A percentile compares a stretch with the other conserved stretches of the same genome.
These are phyloP conservation scores for Campoplex nolae DNA, from an alignment of 2,888 invertebrate genomes.

Conservation along the genomic window DNA sequence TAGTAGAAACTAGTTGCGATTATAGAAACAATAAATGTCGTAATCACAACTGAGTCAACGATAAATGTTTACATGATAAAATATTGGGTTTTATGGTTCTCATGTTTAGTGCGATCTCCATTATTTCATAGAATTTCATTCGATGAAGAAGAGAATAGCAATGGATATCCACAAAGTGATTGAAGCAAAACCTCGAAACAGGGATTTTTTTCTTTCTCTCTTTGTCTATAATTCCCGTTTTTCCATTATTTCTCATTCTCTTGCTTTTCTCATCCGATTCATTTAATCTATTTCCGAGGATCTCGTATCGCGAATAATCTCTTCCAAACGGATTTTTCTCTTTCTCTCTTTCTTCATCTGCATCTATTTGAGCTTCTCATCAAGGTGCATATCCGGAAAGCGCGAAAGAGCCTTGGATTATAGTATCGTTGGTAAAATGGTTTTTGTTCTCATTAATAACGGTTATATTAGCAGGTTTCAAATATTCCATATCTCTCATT, in stretches of 20 bases:
- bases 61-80: not conserved
- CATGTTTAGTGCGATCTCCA: not conserved
- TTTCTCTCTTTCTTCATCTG: constrained; percentile 2
- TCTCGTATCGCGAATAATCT: constrained; percentile 55
- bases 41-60: not conserved
- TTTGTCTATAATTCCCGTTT: constrained; percentile 5
- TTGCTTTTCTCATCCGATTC: constrained; percentile 34
- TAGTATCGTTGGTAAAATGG: constrained; percentile 68
- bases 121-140: not conserved
- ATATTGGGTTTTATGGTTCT: not conserved
- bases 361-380: constrained; percentile 52
- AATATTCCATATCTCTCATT: constrained; percentile 30
- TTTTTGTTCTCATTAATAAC: constrained; percentile 65
- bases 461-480: constrained; percentile 60
- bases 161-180: constrained; percentile 36
- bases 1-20: too few species aligned
- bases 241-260: constrained; percentile 24
- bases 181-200: constrained; percentile 44
- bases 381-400: constrained; percentile 61
- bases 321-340: constrained; percentile 27
- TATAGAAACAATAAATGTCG: not conserved
- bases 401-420: constrained; percentile 57
- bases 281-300: constrained; percentile 42
- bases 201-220: constrained; percentile 49
- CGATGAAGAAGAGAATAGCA: not conserved